Evolutionary conservation across 2,113 vertebrate genomes (phyloP), one percentile per base, ranked within the genome.

Genomic region (Datnioides undecimradiatus): DNA sequence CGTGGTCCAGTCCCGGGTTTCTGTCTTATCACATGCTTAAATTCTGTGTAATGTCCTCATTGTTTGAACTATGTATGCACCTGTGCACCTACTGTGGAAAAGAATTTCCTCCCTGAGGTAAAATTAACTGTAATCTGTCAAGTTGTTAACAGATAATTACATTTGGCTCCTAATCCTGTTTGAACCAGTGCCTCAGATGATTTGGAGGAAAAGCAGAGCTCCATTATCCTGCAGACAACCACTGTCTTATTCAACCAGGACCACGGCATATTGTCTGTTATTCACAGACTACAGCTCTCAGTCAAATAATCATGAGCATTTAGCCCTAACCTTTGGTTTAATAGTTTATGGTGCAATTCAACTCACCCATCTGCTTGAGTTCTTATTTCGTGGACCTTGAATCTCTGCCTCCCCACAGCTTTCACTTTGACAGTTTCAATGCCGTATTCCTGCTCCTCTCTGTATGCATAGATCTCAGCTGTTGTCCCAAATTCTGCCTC

Each of bases 391-490:
- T 98, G 97, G 79, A 99, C 97, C 88, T 96, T 97, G 91, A 99
- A 99, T 78, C 98, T 95, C 72, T 99, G 98, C 80, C 98, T 95
- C 67, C 98, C 98, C 57, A 99, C 83, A 12, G 98, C 98, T 90
- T 99, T 99, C 89, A 99, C 97, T 94, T 99, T 99, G 60, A 99
- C 98, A 0, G 97, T 97, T 92, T 99, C 98, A 29, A 99, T 97
- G 41, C 97, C 98, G 5, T 97, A 99, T 9, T 99, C 97, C 86
- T 97, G 97, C 78, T 99, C 97, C 87, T 99, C 98, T 29, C 97
- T 92, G 82, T 97, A 99, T 43, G 98, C 97, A 54, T 99, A 99
- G 85, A 99, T 99, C 91, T 99, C 98, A 46, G 98, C 98, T 27
- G 98, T 99, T 0, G 98, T 99, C 65, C 98, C 98, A 91, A 99